Conservation (phyloP, 2,113 vertebrate species). For the Alaudala cheleensis region DNA sequence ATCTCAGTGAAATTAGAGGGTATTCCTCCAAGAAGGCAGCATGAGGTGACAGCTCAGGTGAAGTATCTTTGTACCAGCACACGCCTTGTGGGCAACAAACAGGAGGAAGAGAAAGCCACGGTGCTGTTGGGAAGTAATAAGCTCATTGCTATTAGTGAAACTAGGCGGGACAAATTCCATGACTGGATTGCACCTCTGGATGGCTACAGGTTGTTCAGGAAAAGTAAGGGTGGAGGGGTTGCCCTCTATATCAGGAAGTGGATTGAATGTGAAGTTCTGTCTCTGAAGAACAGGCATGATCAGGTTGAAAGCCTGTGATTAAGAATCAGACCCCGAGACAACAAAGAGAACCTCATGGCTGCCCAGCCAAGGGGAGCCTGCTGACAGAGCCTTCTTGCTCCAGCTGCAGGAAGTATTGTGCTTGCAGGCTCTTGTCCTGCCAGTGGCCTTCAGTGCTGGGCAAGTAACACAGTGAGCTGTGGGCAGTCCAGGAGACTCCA, state of each 20-base stretch:
- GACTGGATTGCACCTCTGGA: neutral
- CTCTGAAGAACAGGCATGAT: neutral
- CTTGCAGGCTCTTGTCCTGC: neutral
- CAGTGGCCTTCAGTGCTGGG: neutral
- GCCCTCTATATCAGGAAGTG: neutral
- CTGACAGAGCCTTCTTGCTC: neutral
- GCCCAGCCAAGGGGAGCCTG: neutral
- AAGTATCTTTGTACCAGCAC: neutral
- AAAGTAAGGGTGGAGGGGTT: neutral
- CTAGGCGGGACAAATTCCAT: neutral
- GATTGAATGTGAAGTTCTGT: neutral
- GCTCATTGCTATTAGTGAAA: neutral
- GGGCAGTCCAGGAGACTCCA: neutral
- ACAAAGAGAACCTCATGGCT: neutral
- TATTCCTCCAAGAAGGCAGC: neutral
- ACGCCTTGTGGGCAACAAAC: neutral
- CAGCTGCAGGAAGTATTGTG: too few relatives aligned
- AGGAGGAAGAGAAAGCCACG: neutral
- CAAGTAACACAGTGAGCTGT: rapidly evolving
- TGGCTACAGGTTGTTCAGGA: neutral
- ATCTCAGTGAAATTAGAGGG: neutral
- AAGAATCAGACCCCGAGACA: neutral
- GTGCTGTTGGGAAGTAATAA: neutral
- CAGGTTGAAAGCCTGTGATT: neutral
- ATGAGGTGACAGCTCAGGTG: neutral